phyloP scores from a whole-genome alignment of 2,113 vertebrate species.

The Girardinichthys multiradiatus region DNA sequence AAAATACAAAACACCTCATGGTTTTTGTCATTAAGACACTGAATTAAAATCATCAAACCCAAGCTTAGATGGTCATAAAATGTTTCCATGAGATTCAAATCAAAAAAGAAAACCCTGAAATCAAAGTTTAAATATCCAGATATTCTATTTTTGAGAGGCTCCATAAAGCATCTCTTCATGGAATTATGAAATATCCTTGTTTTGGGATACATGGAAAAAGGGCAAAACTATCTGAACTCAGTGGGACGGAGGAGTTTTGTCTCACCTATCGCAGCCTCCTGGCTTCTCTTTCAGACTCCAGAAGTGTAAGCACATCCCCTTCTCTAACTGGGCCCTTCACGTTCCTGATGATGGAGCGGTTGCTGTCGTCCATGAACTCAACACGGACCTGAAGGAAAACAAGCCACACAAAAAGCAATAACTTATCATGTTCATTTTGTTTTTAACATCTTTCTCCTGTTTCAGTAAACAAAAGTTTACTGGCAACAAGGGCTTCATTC shows the following conservation, averaged over 20 bases:
- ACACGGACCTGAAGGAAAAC: constrained; percentile 87
- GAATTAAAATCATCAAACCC: too few relatives aligned
- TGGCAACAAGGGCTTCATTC: not conserved
- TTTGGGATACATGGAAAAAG: too few relatives aligned
- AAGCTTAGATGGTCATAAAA: not conserved
- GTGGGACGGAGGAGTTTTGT: not conserved
- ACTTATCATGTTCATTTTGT: not conserved
- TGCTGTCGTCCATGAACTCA: constrained; percentile 99
- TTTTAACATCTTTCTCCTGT: not conserved
- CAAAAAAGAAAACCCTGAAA: not conserved
- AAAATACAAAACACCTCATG: not conserved
- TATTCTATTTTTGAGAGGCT: not conserved
- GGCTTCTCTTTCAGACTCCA: constrained; percentile 96
- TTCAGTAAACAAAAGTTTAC: not conserved
- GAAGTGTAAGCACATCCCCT: constrained; percentile 94
- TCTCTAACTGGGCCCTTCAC: constrained; percentile 97
- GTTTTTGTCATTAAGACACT: too few relatives aligned
- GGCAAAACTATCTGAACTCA: too few relatives aligned
- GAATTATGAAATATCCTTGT: too few relatives aligned
- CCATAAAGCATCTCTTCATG: too few relatives aligned
- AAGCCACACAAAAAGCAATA: not conserved
- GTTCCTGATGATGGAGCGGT: constrained; percentile 97
- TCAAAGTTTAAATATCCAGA: too few relatives aligned
- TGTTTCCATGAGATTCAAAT: not conserved
- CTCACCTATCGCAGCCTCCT: constrained; percentile 87